These are phyloP conservation scores for Sus scrofa DNA, from an alignment of 2,113 vertebrate genomes.

Conservation along the genomic window DNA sequence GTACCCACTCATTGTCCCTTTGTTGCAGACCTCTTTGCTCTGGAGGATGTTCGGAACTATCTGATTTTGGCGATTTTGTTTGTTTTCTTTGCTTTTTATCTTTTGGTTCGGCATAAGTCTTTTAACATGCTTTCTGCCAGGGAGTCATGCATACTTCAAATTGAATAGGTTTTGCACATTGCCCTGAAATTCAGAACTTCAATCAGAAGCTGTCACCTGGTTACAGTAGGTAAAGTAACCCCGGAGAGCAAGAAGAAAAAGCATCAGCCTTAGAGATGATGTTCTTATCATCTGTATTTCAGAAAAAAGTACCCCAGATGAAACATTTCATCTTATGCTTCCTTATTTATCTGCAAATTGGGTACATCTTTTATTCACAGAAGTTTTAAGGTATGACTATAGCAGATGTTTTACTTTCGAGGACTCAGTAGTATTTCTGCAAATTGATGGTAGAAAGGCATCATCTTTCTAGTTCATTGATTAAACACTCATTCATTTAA, in stretches of 20 bases:
- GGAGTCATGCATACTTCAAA: not conserved
- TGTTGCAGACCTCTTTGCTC: not conserved
- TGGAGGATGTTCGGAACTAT: not conserved
- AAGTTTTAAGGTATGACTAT: not conserved
- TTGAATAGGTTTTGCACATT: not conserved
- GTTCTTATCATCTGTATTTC: not conserved
- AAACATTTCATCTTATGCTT: not conserved
- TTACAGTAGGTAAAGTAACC: not conserved
- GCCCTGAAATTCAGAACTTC: not conserved
- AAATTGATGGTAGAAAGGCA: not conserved
- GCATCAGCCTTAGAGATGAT: not conserved
- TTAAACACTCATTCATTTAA: conserved; percentile 9
- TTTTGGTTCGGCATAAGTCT: not conserved
- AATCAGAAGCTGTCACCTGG: not conserved
- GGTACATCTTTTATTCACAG: not conserved
- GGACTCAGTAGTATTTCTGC: not conserved
- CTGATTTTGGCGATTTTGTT: not conserved
- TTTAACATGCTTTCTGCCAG: not conserved
- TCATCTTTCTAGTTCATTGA: not conserved
- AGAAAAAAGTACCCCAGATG: not conserved
- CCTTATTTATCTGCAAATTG: not conserved
- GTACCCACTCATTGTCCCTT: not conserved
- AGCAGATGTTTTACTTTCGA: not conserved
- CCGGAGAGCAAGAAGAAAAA: not conserved
- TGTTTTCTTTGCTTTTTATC: not conserved